Evolutionary conservation across 1,140 invertebrate species (phyloP), one percentile per base, ranked within the genome.

Genomic region (Tetragnatha versicolor): DNA sequence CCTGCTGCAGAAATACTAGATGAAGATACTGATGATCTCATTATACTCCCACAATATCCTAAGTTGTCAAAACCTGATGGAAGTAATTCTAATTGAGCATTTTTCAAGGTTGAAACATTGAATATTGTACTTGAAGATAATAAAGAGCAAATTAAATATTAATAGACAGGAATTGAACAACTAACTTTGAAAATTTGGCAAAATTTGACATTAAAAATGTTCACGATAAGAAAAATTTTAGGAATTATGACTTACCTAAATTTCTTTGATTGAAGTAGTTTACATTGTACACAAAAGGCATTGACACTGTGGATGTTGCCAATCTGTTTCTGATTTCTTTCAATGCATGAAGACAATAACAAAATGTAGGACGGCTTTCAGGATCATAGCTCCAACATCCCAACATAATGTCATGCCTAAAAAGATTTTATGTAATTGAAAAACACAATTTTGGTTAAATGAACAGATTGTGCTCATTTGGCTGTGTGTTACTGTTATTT

Each of bases 311-410:
- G 2, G 76, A 58, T 27, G 63, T 27, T 3, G 66, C 25, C 12
- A 58, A 42, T 68, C 37, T 61, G 17, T 51, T 29, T 42, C 47
- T 20, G 5, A 82, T 37, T 58, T 81, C 69, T 79, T 89, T 87
- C 45, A 95, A 86, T 17, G 90, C 87, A 80, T 90, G 89, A 25
- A 93, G 85, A 83, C 92, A 93, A 75, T 91, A 89, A 55, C 90
- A 90, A 84, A 96, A 96, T 25, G 90, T 91, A 10, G 93, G 94
- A 51, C 94, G 87, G 77, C 91, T 88, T 79, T 91, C 90, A 0
- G 92, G 90, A 80, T 89, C 88, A 79, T 91, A 92, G 81, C 88
- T 89, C 94, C 94, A 96, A 85, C 93, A 95, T 81, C 90, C 88
- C 39, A 91, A 84, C 87, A 96, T 92, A 27, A 95, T 85, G 63